These are phyloP conservation scores for Benthosema pterotum DNA, from an alignment of 2,797 vertebrate genomes.

Conservation along the genomic window DNA sequence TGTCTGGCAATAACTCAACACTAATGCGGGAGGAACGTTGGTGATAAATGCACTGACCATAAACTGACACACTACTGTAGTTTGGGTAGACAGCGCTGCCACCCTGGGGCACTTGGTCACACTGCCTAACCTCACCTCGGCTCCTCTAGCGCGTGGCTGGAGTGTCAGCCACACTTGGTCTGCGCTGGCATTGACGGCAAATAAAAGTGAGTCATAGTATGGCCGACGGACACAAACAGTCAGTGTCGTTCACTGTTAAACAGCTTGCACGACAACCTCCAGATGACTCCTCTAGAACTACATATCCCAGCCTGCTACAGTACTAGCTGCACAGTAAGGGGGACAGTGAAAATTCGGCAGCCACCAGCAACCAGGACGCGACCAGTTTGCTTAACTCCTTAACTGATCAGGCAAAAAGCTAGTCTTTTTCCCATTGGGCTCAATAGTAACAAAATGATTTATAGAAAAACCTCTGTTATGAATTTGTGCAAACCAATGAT, in stretches of 20 bases:
- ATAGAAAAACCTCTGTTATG: too few species aligned
- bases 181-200: conserved; percentile 60
- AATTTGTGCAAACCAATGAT: too few species aligned
- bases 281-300: conserved; percentile 45
- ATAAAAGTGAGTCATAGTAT: conserved; percentile 66
- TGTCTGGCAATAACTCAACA: conserved; percentile 36
- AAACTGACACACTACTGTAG: conserved; percentile 76
- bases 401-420: too few species aligned
- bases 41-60: conserved; percentile 79
- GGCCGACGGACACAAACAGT: conserved; percentile 63
- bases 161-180: conserved; percentile 65
- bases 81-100: conserved; percentile 60
- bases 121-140: conserved; percentile 48
- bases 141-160: conserved; percentile 36
- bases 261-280: conserved; percentile 57
- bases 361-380: too few species aligned
- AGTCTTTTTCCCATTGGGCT: too few species aligned
- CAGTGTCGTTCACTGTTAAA: conserved; percentile 67
- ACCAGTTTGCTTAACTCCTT: too few species aligned
- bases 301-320: conserved; percentile 22
- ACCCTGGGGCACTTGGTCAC: conserved; percentile 55
- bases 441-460: too few species aligned
- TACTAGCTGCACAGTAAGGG: too few species aligned
- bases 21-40: conserved; percentile 73
- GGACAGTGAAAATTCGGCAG: too few species aligned